Percentiles rank a stretch among this genome's conserved stretches.
Evolutionary conservation across 1,140 invertebrate genomes (phyloP).

Genomic region (Caenorhabditis latens): DNA sequence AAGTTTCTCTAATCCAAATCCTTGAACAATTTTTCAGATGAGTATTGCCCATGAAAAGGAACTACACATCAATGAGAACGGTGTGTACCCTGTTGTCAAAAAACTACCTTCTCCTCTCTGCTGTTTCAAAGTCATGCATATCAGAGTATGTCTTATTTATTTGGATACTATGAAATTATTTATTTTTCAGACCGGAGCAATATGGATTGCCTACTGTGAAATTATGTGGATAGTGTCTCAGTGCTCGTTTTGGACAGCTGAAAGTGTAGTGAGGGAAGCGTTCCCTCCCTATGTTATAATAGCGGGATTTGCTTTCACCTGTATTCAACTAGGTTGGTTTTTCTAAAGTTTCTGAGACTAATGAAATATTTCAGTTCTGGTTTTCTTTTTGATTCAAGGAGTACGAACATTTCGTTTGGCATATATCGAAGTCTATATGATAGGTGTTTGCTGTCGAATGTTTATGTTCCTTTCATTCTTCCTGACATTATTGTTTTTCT

Average conservation of each 20-base stretch:
- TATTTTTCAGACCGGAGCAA: slow-evolving; percentile 1
- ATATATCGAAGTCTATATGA: slow-evolving; percentile 46
- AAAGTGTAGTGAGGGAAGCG: slow-evolving; percentile 29
- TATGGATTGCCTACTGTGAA: slow-evolving; percentile 35
- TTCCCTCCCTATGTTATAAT: slow-evolving; percentile 28
- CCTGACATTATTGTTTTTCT: slow-evolving; percentile 26
- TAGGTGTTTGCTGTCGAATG: slow-evolving; percentile 22
- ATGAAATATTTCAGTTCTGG: neutral
- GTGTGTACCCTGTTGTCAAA: slow-evolving; percentile 40
- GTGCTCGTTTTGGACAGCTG: slow-evolving; percentile 34
- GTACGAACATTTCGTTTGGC: slow-evolving; percentile 24
- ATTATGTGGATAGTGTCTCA: slow-evolving; percentile 48
- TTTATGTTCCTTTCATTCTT: slow-evolving; percentile 33
- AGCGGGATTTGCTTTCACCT: slow-evolving; percentile 10
- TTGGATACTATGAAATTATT: no score
- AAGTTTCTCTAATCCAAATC: no score
- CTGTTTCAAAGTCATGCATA: slow-evolving; percentile 45
- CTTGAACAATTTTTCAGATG: neutral
- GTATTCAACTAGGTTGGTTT: slow-evolving; percentile 2
- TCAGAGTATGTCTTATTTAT: neutral
- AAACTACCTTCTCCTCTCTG: slow-evolving; percentile 17
- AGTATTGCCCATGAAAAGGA: slow-evolving; percentile 38
- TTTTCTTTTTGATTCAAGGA: slow-evolving; percentile 42
- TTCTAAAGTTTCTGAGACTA: neutral
- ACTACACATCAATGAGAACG: slow-evolving; percentile 31